Conservation (phyloP, 2,888 invertebrate genomes). For the Pollenia griseotomentosa region DNA sequence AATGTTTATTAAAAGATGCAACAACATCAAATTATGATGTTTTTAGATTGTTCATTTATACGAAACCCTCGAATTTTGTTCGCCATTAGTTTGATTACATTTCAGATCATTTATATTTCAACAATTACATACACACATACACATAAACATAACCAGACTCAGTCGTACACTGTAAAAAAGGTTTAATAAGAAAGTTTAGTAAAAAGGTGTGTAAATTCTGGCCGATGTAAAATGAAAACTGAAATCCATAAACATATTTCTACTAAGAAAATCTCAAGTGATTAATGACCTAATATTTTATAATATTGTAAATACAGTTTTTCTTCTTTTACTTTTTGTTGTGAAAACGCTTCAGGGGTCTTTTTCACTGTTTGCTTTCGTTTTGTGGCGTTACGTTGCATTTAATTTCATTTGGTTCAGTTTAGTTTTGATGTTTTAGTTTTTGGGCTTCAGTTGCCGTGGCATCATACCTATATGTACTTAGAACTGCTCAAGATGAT, state of each 20-base stretch:
- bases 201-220: conserved; percentile 14
- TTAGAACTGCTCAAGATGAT: conserved; percentile 33
- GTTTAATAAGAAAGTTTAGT: not conserved
- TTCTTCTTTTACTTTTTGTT: conserved; percentile 3
- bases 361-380: conserved; percentile 50
- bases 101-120: conserved; percentile 27
- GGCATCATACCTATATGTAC: not conserved
- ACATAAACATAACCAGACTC: not conserved
- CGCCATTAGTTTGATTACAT: conserved; percentile 52
- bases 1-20: conserved; percentile 64
- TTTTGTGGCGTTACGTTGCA: conserved; percentile 33
- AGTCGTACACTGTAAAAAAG: not conserved
- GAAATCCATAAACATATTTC: conserved; percentile 3
- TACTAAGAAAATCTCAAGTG: conserved; percentile 41
- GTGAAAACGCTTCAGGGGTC: conserved; percentile 59
- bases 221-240: conserved; percentile 11
- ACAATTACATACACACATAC: not conserved
- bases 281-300: conserved; percentile 73
- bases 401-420: conserved; percentile 22
- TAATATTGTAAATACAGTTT: conserved; percentile 55
- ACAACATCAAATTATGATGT: conserved; percentile 57
- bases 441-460: conserved; percentile 12
- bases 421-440: conserved; percentile 26
- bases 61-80: conserved; percentile 48
- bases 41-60: conserved; percentile 34